phyloP scores from a whole-genome alignment of 2,113 vertebrate species.

The Rhinolophus sinicus region DNA sequence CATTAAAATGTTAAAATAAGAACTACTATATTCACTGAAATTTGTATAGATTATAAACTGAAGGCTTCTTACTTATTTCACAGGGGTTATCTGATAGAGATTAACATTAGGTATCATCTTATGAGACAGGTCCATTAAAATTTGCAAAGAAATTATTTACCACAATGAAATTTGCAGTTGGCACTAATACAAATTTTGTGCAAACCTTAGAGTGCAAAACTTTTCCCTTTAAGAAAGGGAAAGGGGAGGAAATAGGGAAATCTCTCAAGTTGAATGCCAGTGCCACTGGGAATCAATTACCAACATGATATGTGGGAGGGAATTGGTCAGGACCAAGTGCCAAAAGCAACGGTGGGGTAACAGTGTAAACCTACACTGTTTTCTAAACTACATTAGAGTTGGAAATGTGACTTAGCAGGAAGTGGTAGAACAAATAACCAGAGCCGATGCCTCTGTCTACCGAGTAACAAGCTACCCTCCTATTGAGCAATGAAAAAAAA shows the following conservation, averaged over 20 bases:
- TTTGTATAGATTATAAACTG: not conserved
- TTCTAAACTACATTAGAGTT: not conserved
- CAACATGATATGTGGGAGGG: not conserved
- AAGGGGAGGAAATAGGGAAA: not conserved
- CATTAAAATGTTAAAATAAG: not conserved
- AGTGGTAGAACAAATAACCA: not conserved
- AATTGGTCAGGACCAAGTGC: not conserved
- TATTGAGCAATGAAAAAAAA: not conserved
- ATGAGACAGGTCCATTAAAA: not conserved
- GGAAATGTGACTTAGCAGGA: not conserved
- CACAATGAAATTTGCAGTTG: not conserved
- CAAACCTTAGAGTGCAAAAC: not conserved
- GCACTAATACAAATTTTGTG: not conserved
- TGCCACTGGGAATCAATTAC: not conserved
- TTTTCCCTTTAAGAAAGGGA: not conserved
- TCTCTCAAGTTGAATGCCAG: not conserved
- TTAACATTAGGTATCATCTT: not conserved
- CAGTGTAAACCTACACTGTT: not conserved
- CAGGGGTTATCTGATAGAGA: conserved; percentile 2
- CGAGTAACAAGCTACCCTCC: not conserved
- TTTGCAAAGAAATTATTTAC: conserved; percentile 10
- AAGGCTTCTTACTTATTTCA: not conserved
- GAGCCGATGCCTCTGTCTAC: not conserved
- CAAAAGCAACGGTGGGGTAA: not conserved
- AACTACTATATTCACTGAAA: not conserved